Percentiles rank a stretch among this genome's conserved stretches.
Conservation (phyloP, 2,797 vertebrate genomes). For the Cynopterus sphinx region DNA sequence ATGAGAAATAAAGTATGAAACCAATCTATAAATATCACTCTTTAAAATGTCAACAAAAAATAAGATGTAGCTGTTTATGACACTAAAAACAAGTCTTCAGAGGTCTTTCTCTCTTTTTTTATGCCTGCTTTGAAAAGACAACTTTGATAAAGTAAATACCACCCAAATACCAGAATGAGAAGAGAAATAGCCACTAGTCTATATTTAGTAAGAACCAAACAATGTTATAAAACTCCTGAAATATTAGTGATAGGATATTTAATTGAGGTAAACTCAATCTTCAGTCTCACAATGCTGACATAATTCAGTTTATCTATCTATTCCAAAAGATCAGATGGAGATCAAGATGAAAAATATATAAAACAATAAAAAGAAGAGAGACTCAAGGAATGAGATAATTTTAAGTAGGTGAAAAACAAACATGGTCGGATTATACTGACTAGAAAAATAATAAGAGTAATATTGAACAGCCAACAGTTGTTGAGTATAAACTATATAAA, state of each 20-base stretch:
- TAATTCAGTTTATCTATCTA: neutral
- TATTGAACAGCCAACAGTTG: neutral
- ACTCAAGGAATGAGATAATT: neutral
- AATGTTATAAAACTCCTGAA: neutral
- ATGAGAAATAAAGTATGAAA: constrained; percentile 59
- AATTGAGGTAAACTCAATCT: neutral
- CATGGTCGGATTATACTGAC: neutral
- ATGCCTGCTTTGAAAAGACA: constrained; percentile 37
- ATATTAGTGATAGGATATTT: neutral
- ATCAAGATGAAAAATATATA: neutral
- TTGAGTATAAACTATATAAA: neutral
- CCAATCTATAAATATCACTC: constrained; percentile 31
- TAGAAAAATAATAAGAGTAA: neutral
- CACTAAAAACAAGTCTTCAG: constrained; percentile 45
- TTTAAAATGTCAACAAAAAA: constrained; percentile 58
- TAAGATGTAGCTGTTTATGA: constrained; percentile 44
- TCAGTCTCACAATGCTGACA: neutral
- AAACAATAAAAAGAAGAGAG: neutral
- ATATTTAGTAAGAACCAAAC: neutral
- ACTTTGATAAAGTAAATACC: constrained; percentile 48
- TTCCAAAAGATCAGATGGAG: neutral
- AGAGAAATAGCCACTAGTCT: neutral
- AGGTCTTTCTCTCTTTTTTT: neutral
- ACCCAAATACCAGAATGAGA: constrained; percentile 49
- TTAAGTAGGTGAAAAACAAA: neutral